Evolutionary conservation across 1,140 invertebrate species (phyloP).

Genomic region (Acromyrmex heyeri): DNA sequence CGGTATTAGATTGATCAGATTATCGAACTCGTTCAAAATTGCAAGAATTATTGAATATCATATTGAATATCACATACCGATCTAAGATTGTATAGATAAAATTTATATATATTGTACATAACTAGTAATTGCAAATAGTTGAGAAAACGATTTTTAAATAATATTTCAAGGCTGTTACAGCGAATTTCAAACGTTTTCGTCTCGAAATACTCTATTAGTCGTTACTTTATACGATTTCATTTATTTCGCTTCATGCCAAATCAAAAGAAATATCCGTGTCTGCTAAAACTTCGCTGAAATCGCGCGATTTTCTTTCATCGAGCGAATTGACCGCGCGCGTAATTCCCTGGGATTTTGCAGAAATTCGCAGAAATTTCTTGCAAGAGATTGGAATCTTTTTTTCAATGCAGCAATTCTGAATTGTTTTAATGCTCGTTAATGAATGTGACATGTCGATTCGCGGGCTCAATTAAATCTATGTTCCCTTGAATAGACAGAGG

Average conservation of each 20-base stretch:
- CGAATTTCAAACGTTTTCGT: not conserved
- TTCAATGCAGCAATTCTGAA: slow-evolving; percentile 5
- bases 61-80: not conserved
- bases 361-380: slow-evolving; percentile 48
- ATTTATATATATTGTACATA: not conserved
- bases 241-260: slow-evolving; percentile 37
- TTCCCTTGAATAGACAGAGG: slow-evolving; percentile 44
- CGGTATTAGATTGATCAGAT: slow-evolving; percentile 64
- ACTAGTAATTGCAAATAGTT: not conserved
- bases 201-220: slow-evolving; percentile 24
- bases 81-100: not conserved
- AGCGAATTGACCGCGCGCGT: slow-evolving; percentile 25
- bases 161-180: not conserved
- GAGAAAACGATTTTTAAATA: not conserved
- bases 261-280: slow-evolving; percentile 53
- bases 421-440: slow-evolving; percentile 40
- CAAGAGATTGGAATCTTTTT: slow-evolving; percentile 6
- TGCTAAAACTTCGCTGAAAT: slow-evolving; percentile 54
- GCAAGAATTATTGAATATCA: not conserved
- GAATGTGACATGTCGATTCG: slow-evolving; percentile 24
- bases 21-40: not conserved
- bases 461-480: slow-evolving; percentile 43
- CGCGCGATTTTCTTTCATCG: slow-evolving; percentile 51
- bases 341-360: slow-evolving; percentile 50
- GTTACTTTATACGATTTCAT: slow-evolving; percentile 16